These are phyloP conservation scores for Platycercus adscitus DNA, from an alignment of 2,113 vertebrate genomes.

Conservation along the genomic window DNA sequence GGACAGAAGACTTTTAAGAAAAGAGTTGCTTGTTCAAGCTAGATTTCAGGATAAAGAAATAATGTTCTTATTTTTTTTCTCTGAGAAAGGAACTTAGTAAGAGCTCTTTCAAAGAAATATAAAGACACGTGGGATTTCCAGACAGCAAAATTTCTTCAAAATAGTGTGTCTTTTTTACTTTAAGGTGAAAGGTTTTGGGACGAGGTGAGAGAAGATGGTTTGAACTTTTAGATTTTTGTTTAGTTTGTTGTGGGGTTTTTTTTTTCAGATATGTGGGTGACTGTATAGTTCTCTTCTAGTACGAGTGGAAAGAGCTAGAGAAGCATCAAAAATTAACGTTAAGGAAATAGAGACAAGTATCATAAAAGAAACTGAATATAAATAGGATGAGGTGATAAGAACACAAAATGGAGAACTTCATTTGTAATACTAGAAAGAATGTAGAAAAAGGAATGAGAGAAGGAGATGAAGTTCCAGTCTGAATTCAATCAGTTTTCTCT, in stretches of 20 bases:
- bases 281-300: background rate
- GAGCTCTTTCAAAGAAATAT: background rate
- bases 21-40: background rate
- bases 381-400: background rate
- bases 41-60: background rate
- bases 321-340: background rate
- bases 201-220: background rate
- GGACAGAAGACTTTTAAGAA: background rate
- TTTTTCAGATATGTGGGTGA: background rate
- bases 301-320: background rate
- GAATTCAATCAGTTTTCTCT: background rate
- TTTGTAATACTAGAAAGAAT: background rate
- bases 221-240: background rate
- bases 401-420: background rate
- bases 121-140: background rate
- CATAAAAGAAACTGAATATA: background rate
- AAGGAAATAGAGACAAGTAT: background rate
- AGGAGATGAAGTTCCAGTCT: background rate
- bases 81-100: background rate
- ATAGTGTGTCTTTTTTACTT: background rate
- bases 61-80: background rate
- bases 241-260: background rate
- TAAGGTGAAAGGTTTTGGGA: background rate
- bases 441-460: background rate
- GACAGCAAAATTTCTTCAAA: background rate